Evolutionary conservation across 1,140 invertebrate species (phyloP), one percentile per base, ranked within the genome.

Genomic region (Pygmarrhopalites habei): DNA sequence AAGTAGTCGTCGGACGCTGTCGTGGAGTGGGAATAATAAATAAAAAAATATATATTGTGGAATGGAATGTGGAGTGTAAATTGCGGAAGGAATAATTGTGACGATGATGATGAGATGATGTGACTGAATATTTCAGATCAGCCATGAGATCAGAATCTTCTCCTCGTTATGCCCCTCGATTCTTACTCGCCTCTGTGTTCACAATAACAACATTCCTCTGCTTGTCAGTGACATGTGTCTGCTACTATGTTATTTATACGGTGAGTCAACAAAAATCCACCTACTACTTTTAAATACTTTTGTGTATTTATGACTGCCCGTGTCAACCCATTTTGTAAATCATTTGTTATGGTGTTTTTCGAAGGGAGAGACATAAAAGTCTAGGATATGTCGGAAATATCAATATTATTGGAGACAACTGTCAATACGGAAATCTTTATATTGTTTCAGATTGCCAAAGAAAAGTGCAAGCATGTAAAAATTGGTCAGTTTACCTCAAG

Each of bases 401-500:
- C 5, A 35, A 7, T 7, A 35, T 5, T 35, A 35, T 35, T 15
- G 5, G 15, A 5, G 32, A 35, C 5, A 7, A 35, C 15, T 35
- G 32, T 7, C 5, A 7, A 35, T 15, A 35, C 5, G 5, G 32
- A 35, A 35, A 7, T 35, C 5, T 35, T 35, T 26, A 29, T 21
- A n/a, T 46, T 26, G 3, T 46, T 52, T 21, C 46, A 69, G 67
- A 69, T 69, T 63, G 67, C 67, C 46, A 69, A 69, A 66, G 67
- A 58, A 55, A 69, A 69, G 44, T 69, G 67, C 49, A 64, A 66
- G 41, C 65, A 69, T 49, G 64, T 69, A 28, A 64, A 69, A 65
- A 69, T 69, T 30, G 67, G 67, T 47, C 67, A 66, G 19, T 66
- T 69, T 26, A 64, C 64, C 15, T 46, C 67, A 39, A 66, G 64